Conservation (phyloP, 2,113 vertebrate genomes). For the Promerops cafer region DNA sequence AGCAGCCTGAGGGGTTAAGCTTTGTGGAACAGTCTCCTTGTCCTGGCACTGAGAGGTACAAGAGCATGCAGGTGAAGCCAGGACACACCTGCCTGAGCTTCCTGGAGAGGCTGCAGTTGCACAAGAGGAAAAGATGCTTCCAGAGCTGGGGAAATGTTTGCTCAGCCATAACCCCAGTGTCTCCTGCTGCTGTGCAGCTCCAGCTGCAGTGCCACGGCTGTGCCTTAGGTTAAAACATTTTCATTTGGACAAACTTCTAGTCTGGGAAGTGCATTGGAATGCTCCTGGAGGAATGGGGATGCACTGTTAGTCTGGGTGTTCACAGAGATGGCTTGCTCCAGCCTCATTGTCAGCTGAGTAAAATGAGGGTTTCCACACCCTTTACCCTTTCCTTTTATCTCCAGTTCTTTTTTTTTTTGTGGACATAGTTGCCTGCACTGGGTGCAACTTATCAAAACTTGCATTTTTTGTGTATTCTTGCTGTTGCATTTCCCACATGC, state of each 20-base stretch:
- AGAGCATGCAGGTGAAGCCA: not conserved
- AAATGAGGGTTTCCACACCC: not conserved
- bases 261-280: not conserved
- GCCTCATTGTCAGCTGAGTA: fast-evolving
- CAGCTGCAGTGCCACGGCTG: not conserved
- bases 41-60: not conserved
- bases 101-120: not conserved
- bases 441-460: not conserved
- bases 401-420: not conserved
- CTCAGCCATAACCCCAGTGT: fast-evolving
- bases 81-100: not conserved
- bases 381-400: not conserved
- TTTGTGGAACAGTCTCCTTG: not conserved
- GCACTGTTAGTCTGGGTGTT: not conserved
- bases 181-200: not conserved
- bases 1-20: not conserved
- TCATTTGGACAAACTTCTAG: not conserved
- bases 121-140: not conserved
- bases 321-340: not conserved
- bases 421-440: not conserved
- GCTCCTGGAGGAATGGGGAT: not conserved
- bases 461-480: not conserved
- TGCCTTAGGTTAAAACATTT: not conserved
- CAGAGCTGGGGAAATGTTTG: not conserved
- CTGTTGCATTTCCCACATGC: not conserved